phyloP scores from a whole-genome alignment of 2,888 invertebrate genomes.

The Pantelozetes paolii region DNA sequence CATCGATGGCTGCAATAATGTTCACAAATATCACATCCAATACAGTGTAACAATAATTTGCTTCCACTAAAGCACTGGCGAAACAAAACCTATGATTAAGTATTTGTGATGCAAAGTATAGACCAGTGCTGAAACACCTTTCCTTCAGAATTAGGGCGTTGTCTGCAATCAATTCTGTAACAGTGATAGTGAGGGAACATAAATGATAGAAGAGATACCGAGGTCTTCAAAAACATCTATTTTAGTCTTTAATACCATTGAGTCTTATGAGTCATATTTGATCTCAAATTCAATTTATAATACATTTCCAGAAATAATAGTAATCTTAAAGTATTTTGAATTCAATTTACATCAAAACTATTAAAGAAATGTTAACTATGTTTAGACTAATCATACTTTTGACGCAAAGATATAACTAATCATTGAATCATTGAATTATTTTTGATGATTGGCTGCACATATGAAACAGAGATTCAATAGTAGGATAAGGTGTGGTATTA shows the following conservation, averaged over 20 bases:
- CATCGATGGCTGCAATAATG: constrained; percentile 7
- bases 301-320: neutral
- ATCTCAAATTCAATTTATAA: constrained; percentile 2
- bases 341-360: too few relatives aligned
- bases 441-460: neutral
- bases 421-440: neutral
- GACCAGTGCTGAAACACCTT: constrained; percentile 9
- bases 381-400: neutral
- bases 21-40: neutral
- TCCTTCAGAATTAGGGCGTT: constrained; percentile 31
- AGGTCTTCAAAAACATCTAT: too few relatives aligned
- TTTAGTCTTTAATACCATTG: too few relatives aligned
- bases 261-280: too few relatives aligned
- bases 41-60: constrained; percentile 15
- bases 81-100: constrained; percentile 11
- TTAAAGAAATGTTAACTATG: too few relatives aligned
- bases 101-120: neutral
- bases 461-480: constrained; percentile 9
- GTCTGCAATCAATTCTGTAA: constrained; percentile 22
- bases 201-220: neutral
- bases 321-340: too few relatives aligned
- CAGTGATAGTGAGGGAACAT: neutral
- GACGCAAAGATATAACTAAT: neutral
- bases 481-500: constrained; percentile 23
- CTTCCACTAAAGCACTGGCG: neutral